Conservation (phyloP, 2,888 invertebrate species). For the Himalopsyche japonica region DNA sequence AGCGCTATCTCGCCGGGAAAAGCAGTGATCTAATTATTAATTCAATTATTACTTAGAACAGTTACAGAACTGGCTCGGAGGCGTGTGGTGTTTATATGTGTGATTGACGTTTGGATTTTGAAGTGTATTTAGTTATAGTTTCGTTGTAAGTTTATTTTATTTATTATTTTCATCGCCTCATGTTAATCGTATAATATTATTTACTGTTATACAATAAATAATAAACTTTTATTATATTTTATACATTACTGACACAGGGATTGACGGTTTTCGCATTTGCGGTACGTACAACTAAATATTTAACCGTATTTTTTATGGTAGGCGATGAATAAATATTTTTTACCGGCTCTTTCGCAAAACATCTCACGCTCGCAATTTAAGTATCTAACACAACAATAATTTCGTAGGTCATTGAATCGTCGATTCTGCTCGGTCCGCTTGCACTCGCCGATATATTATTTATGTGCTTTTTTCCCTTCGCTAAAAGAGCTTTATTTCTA, state of each 20-base stretch:
- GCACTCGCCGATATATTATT: neutral
- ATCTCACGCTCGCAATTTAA: neutral
- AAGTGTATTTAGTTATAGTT: constrained; percentile 14
- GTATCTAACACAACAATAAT: neutral
- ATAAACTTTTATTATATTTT: constrained; percentile 11
- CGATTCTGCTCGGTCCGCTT: neutral
- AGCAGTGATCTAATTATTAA: constrained; percentile 10
- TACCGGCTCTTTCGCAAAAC: neutral
- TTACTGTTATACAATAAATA: neutral
- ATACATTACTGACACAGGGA: constrained; percentile 29
- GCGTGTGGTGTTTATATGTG: neutral
- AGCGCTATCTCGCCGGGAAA: neutral
- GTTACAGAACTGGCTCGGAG: neutral
- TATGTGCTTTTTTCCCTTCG: no score
- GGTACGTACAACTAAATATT: constrained; percentile 20
- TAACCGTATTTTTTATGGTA: neutral
- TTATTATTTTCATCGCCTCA: constrained; percentile 3
- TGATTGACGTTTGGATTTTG: constrained; percentile 4
- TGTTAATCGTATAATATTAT: neutral
- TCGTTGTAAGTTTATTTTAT: constrained; percentile 26
- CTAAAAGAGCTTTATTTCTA: no score
- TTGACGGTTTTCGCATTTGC: constrained; percentile 39
- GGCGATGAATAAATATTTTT: neutral
- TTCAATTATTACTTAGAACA: constrained; percentile 7
- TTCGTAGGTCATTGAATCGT: constrained; percentile 3